Evolutionary conservation across 2,888 invertebrate genomes (phyloP), one percentile per base, ranked within the genome.

Genomic region (Diarsia brunnea): DNA sequence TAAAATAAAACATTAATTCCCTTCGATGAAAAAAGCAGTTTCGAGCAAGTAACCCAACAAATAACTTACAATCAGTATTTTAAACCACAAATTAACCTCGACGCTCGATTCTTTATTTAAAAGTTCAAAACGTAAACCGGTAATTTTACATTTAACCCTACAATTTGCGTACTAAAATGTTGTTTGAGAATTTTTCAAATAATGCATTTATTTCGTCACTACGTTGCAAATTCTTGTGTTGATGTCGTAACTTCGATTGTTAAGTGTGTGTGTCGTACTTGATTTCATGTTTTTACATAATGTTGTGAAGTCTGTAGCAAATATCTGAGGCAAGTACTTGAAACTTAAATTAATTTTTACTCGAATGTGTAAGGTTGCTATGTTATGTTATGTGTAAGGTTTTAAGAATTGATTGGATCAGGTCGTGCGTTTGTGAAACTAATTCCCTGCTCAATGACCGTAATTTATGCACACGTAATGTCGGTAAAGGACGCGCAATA

Each of bases 261-360:
- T 82, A 79, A 87, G 75, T 78, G 81, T 85, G 87, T 87, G 85
- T 87, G 87, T 82, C 85, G 79, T 75, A 87, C 87, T 85, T 85
- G 78, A 81, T 87, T 87, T 85, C 87, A 87, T 82, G 85, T 84
- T 75, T 87, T 87, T 85, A 85, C 84, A 87, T 87, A 87, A 87
- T 78, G 69, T 85, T 84, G 76, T 84, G 79, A 81, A 83, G 82
- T 79, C 69, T 82, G 82, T 73, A 81, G 77, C 80, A 82, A 85
- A 87, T 87, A 84, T 87, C 84, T 82, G 82, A 78, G 77, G 77
- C 72, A 81, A 81, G 73, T 68, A 60, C 73, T 71, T 60, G 60
- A 81, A 74, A 81, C 19, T 65, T 73, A 64, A 70, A 68, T 53
- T 70, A 0, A 49, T 74, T 75, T 77, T 72, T 55, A 66, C 66